Conservation (phyloP, 2,113 vertebrate genomes). For the Burhinus bistriatus region DNA sequence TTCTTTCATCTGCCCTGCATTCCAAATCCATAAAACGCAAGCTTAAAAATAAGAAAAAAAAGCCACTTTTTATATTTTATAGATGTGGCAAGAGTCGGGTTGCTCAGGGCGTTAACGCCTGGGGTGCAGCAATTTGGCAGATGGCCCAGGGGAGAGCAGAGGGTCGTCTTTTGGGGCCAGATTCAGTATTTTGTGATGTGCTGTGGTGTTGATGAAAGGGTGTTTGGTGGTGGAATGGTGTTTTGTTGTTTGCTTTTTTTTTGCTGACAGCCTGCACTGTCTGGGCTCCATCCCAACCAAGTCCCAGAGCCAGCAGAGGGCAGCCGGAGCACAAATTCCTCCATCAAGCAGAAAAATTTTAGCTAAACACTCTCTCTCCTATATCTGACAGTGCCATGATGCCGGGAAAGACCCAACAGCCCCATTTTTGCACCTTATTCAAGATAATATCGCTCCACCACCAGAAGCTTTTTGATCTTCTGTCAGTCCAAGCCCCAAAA, state of each 20-base stretch:
- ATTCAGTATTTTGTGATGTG: background rate
- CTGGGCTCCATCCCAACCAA: background rate
- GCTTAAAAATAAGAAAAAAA: background rate
- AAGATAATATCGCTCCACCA: accelerated
- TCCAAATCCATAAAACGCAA: background rate
- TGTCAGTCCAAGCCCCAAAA: background rate
- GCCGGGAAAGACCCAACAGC: background rate
- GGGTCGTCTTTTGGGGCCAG: accelerated
- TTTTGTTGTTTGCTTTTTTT: no score
- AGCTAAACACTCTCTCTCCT: background rate
- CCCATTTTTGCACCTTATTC: background rate
- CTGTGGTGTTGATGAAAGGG: accelerated
- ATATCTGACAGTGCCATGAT: accelerated
- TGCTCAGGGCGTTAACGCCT: accelerated
- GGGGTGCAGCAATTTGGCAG: background rate
- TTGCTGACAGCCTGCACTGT: background rate
- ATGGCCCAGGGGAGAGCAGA: accelerated
- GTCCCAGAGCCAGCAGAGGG: slow-evolving; percentile 28
- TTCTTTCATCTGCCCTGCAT: background rate
- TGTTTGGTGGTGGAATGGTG: background rate
- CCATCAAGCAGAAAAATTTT: background rate
- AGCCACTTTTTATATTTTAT: background rate
- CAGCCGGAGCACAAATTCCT: slow-evolving; percentile 7
- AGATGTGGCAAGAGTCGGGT: accelerated
- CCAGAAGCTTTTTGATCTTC: background rate